Percentiles rank a stretch among this genome's conserved stretches.
Conservation (phyloP, 2,797 vertebrate species). For the Acestrorhynchus altus region DNA sequence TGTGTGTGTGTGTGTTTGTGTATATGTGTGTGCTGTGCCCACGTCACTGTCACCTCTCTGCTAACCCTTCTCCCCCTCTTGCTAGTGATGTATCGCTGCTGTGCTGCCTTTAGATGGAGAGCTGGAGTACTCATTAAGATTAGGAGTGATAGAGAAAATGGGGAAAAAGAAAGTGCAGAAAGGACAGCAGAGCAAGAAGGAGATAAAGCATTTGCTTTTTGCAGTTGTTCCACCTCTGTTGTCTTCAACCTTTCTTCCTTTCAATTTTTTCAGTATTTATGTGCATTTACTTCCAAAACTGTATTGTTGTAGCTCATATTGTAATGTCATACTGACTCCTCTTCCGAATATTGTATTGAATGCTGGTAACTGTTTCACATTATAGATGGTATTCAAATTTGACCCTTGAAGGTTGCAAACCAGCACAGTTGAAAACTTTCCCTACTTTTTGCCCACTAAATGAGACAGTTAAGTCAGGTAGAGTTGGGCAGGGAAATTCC, state of each 20-base stretch:
- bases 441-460: too few species aligned
- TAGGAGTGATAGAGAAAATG: slow-evolving; percentile 79
- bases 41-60: slow-evolving; percentile 66
- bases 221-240: slow-evolving; percentile 82
- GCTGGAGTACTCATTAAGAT: slow-evolving; percentile 83
- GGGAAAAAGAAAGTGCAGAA: slow-evolving; percentile 65
- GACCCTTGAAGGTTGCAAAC: too few species aligned
- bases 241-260: slow-evolving; percentile 66
- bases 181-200: slow-evolving; percentile 63
- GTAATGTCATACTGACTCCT: neutral
- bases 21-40: slow-evolving; percentile 42
- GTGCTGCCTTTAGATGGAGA: slow-evolving; percentile 73
- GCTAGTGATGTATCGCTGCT: slow-evolving; percentile 73
- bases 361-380: neutral
- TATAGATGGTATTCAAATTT: neutral
- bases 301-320: neutral
- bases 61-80: slow-evolving; percentile 62
- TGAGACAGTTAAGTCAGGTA: too few species aligned
- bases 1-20: slow-evolving; percentile 22
- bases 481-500: too few species aligned
- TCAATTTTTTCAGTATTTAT: slow-evolving; percentile 1
- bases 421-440: too few species aligned
- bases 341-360: neutral
- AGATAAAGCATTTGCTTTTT: slow-evolving; percentile 80
- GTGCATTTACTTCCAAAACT: neutral